These are phyloP conservation scores for Yponomeuta sedellus DNA, from an alignment of 2,888 invertebrate genomes.

Conservation along the genomic window DNA sequence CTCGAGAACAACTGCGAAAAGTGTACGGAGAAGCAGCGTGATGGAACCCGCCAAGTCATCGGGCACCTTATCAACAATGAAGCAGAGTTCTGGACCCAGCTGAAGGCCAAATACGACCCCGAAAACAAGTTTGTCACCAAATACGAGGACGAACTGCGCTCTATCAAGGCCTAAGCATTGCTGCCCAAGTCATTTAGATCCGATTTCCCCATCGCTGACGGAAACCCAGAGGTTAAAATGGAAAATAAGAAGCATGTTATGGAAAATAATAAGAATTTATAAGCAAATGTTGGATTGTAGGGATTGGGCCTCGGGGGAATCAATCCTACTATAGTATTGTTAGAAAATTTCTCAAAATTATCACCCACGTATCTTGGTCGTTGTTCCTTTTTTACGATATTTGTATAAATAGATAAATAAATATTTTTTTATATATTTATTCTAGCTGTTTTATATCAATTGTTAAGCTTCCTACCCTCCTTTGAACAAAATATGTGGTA, in stretches of 20 bases:
- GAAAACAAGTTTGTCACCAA: slow-evolving; percentile 33
- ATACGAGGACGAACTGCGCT: slow-evolving; percentile 36
- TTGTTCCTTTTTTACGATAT: not conserved
- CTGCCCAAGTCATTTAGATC: not conserved
- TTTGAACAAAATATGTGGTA: no score
- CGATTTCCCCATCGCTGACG: no score
- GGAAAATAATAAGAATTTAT: no score
- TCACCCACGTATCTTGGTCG: not conserved
- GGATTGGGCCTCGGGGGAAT: no score
- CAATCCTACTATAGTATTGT: not conserved
- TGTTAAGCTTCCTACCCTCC: not conserved
- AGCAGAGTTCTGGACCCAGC: slow-evolving; percentile 38
- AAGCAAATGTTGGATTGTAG: no score
- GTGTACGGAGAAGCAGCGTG: slow-evolving; percentile 46
- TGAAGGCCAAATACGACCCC: slow-evolving; percentile 44
- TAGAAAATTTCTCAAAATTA: not conserved
- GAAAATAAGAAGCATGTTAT: no score
- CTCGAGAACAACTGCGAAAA: slow-evolving; percentile 50
- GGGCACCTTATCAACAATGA: slow-evolving; percentile 53
- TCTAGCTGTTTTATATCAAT: not conserved
- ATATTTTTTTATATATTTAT: not conserved
- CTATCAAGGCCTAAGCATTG: slow-evolving; percentile 23
- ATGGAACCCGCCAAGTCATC: slow-evolving; percentile 42
- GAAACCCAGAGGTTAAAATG: no score
- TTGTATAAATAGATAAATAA: not conserved